phyloP scores from a whole-genome alignment of 2,797 vertebrate species.

The Tolypeutes matacus region DNA sequence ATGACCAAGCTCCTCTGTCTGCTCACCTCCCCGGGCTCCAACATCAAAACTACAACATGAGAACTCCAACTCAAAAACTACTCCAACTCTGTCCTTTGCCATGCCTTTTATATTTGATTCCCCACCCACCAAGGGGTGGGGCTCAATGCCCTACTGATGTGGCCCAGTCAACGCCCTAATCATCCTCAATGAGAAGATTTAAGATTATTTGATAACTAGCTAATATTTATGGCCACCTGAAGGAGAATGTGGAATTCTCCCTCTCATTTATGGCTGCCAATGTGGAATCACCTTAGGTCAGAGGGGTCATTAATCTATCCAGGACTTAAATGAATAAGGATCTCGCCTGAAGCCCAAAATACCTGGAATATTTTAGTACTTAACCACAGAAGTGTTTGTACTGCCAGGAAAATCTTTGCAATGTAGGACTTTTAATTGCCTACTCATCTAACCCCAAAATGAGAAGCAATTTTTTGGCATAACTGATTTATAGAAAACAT shows the following conservation, averaged over 20 bases:
- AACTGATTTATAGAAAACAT: not conserved
- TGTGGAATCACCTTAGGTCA: slow-evolving; percentile 28
- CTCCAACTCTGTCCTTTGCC: too few relatives aligned
- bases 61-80: too few relatives aligned
- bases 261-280: not conserved
- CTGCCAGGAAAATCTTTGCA: not conserved
- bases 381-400: not conserved
- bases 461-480: slow-evolving; percentile 2
- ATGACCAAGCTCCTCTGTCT: too few relatives aligned
- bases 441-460: not conserved
- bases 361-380: not conserved
- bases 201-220: not conserved
- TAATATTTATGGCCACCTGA: slow-evolving; percentile 31
- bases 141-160: too few relatives aligned
- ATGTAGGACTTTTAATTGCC: not conserved
- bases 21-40: too few relatives aligned
- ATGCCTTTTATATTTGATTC: too few relatives aligned
- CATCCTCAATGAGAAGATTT: slow-evolving; percentile 9
- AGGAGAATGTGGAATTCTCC: slow-evolving; percentile 9
- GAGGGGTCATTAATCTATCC: slow-evolving; percentile 33
- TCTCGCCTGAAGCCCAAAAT: not conserved
- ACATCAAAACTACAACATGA: too few relatives aligned
- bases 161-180: too few relatives aligned
- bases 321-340: slow-evolving; percentile 17
- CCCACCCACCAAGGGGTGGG: too few relatives aligned